phyloP scores from a whole-genome alignment of 2,888 invertebrate genomes.

The Andrena haemorrhoa region DNA sequence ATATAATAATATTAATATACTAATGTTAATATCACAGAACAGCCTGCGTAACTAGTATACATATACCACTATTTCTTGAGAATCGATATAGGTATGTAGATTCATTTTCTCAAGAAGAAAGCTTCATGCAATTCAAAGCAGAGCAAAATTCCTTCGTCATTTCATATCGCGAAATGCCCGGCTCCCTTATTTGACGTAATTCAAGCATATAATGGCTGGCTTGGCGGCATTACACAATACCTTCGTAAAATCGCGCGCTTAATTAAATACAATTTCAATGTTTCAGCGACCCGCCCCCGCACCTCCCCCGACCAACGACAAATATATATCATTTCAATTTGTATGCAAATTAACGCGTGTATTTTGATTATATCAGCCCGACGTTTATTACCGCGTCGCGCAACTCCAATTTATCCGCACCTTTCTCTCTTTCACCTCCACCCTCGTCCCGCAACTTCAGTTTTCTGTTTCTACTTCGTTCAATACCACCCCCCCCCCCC shows the following conservation, averaged over 20 bases:
- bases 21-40: too few species aligned
- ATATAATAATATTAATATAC: too few species aligned
- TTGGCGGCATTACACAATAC: conserved; percentile 7
- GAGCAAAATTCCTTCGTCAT: too few species aligned
- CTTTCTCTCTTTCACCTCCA: not conserved
- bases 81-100: too few species aligned
- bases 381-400: conserved; percentile 47
- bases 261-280: conserved; percentile 54
- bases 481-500: not conserved
- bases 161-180: not conserved
- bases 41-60: too few species aligned
- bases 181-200: conserved; percentile 17
- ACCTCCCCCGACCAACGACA: conserved; percentile 14
- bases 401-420: conserved; percentile 40
- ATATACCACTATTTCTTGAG: too few species aligned
- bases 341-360: conserved; percentile 58
- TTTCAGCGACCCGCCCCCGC: conserved; percentile 5
- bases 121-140: too few species aligned
- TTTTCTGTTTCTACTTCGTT: not conserved
- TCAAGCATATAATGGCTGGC: conserved; percentile 11
- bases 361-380: conserved; percentile 57
- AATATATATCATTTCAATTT: conserved; percentile 60
- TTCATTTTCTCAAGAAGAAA: too few species aligned
- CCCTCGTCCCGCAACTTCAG: not conserved
- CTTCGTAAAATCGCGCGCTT: conserved; percentile 32